These are phyloP conservation scores for Apeira syringaria DNA, from an alignment of 2,888 invertebrate genomes.

Conservation along the genomic window DNA sequence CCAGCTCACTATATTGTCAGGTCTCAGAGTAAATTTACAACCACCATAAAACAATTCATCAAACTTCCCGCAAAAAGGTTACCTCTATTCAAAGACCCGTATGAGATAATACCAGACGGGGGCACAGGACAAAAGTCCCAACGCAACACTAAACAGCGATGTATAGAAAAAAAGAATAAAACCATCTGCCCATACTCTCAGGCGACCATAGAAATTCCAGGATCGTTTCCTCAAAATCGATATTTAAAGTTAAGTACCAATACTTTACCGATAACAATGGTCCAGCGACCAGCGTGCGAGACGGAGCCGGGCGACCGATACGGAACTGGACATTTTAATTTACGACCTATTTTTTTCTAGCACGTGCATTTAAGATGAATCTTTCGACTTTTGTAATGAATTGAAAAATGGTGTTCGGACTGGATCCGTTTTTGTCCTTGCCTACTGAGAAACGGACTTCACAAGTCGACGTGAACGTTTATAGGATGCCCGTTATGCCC, in stretches of 20 bases:
- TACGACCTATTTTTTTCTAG: slow-evolving; percentile 75
- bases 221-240: slow-evolving; percentile 70
- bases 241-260: slow-evolving; percentile 77
- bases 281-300: slow-evolving; percentile 55
- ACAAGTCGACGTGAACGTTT: slow-evolving; percentile 71
- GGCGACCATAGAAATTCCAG: slow-evolving; percentile 64
- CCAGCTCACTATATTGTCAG: slow-evolving; percentile 43
- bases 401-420: slow-evolving; percentile 73
- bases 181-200: slow-evolving; percentile 66
- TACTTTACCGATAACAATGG: slow-evolving; percentile 68
- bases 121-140: slow-evolving; percentile 73
- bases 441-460: slow-evolving; percentile 79
- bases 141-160: slow-evolving; percentile 67
- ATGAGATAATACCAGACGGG: slow-evolving; percentile 74
- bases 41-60: slow-evolving; percentile 78
- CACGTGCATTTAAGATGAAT: slow-evolving; percentile 74
- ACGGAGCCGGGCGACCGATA: slow-evolving; percentile 50
- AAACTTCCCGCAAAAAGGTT: slow-evolving; percentile 74
- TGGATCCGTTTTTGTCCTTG: slow-evolving; percentile 68
- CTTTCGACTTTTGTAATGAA: slow-evolving; percentile 77
- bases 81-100: slow-evolving; percentile 64
- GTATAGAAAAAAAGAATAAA: slow-evolving; percentile 61
- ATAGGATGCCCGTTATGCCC: slow-evolving; percentile 58
- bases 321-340: slow-evolving; percentile 78
- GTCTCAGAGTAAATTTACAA: slow-evolving; percentile 66